Base-by-base conservation (phyloP, 1,140 invertebrate genomes). In the Euglossa dilemma region DNA sequence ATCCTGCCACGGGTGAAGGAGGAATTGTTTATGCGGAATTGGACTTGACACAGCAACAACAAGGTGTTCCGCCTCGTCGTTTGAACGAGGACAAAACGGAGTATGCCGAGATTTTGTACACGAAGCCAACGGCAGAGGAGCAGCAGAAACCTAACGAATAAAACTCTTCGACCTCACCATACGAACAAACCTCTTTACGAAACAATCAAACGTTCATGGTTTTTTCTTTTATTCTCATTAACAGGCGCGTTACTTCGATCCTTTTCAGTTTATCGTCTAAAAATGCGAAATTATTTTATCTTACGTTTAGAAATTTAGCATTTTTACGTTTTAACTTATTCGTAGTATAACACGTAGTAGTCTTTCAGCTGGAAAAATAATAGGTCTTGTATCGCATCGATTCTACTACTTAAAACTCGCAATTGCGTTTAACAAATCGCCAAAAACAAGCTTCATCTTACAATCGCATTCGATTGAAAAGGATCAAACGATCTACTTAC, bases 21-120 rank as follows among this genome's bases (percentile, higher is more conserved):
- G 94, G 93, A 76, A 92, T 95, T 77, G 95, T 95, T 64, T 95
- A 95, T 76, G 95, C 95, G 0, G 95, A 95, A 89, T 87, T 95
- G 59, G 95, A 95, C 85, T 88, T 95, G 43, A 93, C 92, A 18
- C 92, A 93, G 23, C 91, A 92, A n/a, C 92, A 92, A 52, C 91
- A 91, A 52, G 83, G 85, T 16, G 77, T 75, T 12, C 69, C 91
- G 2, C 91, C 94, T 0, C 91, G 93, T 64, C 90, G 92, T 28
- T 50, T 93, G 11, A 94, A 93, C 75, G 95, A 95, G 14, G 93
- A 94, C 11, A 95, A 95, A 87, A 95, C 95, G 0, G 95, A 95
- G 63, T 95, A 95, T 50, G 95, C 95, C 0, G 95, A 95, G 85
- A 95, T 95, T 72, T 85, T 95, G 7, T 95, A 95, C 73, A 93